Conservation (phyloP, 2,113 vertebrate species). For the Notarius quadriscutis region DNA sequence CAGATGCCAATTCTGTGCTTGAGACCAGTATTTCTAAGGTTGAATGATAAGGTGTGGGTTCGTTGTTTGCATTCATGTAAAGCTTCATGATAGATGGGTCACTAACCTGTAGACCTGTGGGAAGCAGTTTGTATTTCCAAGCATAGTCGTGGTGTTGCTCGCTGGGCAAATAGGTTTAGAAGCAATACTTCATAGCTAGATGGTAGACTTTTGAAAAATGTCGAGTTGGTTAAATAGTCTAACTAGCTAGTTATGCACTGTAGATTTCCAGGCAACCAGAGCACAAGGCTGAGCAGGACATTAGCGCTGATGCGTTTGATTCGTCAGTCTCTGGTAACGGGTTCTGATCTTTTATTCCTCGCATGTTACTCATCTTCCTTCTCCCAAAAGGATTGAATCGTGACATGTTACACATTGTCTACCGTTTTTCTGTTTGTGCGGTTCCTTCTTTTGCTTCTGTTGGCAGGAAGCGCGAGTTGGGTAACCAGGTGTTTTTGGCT, state of each 20-base stretch:
- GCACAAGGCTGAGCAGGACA: neutral
- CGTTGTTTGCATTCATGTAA: neutral
- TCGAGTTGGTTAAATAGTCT: neutral
- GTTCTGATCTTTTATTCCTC: neutral
- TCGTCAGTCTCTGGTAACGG: neutral
- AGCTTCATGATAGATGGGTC: neutral
- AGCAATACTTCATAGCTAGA: neutral
- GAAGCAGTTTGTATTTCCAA: neutral
- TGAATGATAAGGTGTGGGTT: neutral
- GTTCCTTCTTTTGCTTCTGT: neutral
- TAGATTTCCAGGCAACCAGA: neutral
- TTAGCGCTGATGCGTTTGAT: neutral
- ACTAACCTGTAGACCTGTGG: neutral
- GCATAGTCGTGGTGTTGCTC: neutral
- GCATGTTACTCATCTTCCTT: neutral
- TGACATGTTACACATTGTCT: too few species aligned
- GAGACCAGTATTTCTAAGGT: neutral
- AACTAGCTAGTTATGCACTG: neutral
- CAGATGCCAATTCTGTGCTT: neutral
- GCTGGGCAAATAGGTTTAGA: neutral
- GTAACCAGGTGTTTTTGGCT: conserved; percentile 29
- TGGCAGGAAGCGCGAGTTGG: neutral
- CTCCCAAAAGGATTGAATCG: neutral
- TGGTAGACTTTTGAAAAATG: too few species aligned
- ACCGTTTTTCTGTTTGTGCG: neutral